Base-by-base conservation (phyloP, 2,113 vertebrate genomes). In the Hydrolagus affinis region DNA sequence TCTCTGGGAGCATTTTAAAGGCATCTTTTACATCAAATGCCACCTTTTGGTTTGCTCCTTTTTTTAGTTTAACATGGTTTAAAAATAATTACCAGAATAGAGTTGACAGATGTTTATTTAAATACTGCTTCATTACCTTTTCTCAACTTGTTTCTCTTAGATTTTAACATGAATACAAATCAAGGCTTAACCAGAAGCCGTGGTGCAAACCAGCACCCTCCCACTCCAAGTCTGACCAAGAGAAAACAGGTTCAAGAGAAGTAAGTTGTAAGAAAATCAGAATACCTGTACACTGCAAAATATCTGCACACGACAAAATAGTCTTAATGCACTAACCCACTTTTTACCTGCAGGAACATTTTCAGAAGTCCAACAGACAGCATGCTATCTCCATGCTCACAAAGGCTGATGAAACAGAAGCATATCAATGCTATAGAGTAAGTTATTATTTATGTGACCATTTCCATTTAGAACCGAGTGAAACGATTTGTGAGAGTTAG, bases 341-440 rank as follows among this genome's bases (percentile, higher is more conserved):
- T 66, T 80, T 83, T 83, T 14, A 66, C 85, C 21, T 86, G 10
- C 59, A 90, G 88, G 25, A 86, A 60, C 70, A 71, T 86, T 21
- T 88, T 89, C 75, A 86, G 78, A 75, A 89, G 89, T 77, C 89
- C 89, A 64, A 90, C 89, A 23, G 89, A 90, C 73, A 88, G 28
- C 71, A 80, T 90, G 85, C 73, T 89, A 44, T 90, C 89, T 66
- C 89, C 89, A 19, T 90, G 89, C 59, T 87, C 89, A 60, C 86
- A 85, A 56, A 87, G 69, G 28, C 86, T 90, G 62, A 69, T 88
- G 77, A 88, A 86, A 85, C 85, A 86, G 70, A 72, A 85, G 44
- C 68, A 85, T 44, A 12, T 83, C 14, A 56, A 44, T 72, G 25
- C 59, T 60, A 32, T 9, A n/a, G 83, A 86, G 88, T 88, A 56